A percentile compares a stretch with the other conserved stretches of the same genome.
Conservation (phyloP, 2,888 invertebrate species). For the Scotopteryx bipunctaria region DNA sequence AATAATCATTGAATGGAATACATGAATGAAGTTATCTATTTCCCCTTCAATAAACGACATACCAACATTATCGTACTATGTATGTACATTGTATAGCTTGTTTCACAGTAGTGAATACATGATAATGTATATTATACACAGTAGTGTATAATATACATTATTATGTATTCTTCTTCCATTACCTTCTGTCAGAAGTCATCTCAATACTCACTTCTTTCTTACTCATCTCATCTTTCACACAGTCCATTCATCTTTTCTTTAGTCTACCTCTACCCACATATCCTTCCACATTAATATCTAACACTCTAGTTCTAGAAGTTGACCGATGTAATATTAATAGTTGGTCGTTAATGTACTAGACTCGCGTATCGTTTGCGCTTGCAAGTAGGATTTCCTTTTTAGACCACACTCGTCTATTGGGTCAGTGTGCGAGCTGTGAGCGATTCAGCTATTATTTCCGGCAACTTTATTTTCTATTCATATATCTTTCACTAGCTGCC, state of each 20-base stretch:
- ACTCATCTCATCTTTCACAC: too few species aligned
- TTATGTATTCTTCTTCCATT: too few species aligned
- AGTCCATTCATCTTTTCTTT: too few species aligned
- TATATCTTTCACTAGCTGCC: not conserved
- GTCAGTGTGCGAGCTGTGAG: constrained; percentile 71
- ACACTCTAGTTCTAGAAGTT: not conserved
- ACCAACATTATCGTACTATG: not conserved
- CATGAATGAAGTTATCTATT: constrained; percentile 11
- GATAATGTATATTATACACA: too few species aligned
- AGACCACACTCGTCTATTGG: constrained; percentile 64
- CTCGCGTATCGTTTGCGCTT: constrained; percentile 67
- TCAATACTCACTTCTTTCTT: too few species aligned
- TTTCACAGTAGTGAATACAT: too few species aligned
- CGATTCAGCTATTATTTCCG: constrained; percentile 45
- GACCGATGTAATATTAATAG: constrained; percentile 41
- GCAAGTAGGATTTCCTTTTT: constrained; percentile 83
- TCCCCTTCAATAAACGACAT: constrained; percentile 3
- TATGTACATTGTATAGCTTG: not conserved
- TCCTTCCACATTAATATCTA: too few species aligned
- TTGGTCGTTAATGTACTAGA: constrained; percentile 59
- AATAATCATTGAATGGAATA: constrained; percentile 10
- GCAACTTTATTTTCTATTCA: constrained; percentile 26
- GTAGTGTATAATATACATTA: too few species aligned
- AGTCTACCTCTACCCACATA: too few species aligned
- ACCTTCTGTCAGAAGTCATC: too few species aligned